Evolutionary conservation across 1,140 invertebrate genomes (phyloP), one percentile per base, ranked within the genome.

Genomic region (Dreissena rostriformis): DNA sequence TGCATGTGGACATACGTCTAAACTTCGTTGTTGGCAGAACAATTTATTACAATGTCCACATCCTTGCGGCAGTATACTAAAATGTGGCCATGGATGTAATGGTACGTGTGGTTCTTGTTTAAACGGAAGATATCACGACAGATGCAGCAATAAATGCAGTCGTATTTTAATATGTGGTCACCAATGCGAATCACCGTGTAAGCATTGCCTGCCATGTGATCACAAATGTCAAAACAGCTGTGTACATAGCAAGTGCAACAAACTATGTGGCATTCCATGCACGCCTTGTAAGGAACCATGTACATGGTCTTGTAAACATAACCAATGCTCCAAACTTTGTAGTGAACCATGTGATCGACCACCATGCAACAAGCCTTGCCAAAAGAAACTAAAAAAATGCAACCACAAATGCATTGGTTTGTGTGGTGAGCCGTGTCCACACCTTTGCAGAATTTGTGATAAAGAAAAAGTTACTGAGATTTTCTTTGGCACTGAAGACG

Each of bases 401-500:
- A 95, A 95, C 63, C 96, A 97, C 89, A 89, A 51, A 51, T 97
- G 96, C 90, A 91, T 94, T 51, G 94, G 85, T 10, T 29, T 93
- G 26, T 96, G 96, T 91, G 93, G 94, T 52, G 96, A 97, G 95
- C 90, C 95, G 93, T 96, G 96, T 92, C 95, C 92, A 88, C 66
- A 17, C 0, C 26, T 85, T 15, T 88, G 88, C 67, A 73, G 63
- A 52, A 57, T 53, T 53, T 88, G 88, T 74, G 10, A 86, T 29
- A 65, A 74, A 24, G 93, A 95, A 8, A 93, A 84, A 95, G 82
- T 95, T 0, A 91, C 90, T 49, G 93, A 90, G 15, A 94, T 96
- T 78, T 93, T 96, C 75, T 92, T 94, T 82, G 93, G 93, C 0
- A 83, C 70, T 10, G 93, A 94, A 87, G 92, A 94, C 75, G 92